Evolutionary conservation across 23 tunicate species (phyloP), one percentile per base, ranked within the genome.

Genomic region (Styela plicata): DNA sequence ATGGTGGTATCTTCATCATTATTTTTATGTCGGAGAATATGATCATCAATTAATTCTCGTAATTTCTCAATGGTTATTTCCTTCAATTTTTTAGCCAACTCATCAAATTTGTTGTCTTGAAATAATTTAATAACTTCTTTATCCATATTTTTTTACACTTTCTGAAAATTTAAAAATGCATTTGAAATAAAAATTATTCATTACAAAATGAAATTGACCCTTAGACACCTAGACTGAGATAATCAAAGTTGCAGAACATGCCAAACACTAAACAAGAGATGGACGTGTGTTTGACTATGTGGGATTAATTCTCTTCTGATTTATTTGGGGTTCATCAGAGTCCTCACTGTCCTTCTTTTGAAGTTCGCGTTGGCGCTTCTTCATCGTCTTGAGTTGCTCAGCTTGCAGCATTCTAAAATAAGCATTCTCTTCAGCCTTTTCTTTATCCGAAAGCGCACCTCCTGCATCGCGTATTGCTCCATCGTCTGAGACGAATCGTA

Each of bases 371-470:
- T 93, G 98, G 31, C 88, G 98, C 69, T 84, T 31, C 52, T 85
- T 80, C 76, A 93, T 63, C 2, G 93, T 89, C 63, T 88, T 88
- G 80, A 86, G 87, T 52, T 93, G 98, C 82, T 93, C 87, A 17
- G 31, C 44, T 70, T 93, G 94, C 36, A 93, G 64, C 1, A 36
- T 44, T 21, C 98, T 83, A n/a, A 93, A 70, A 82, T 93, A 93
- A 81, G 83, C 87, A 68, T 74, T 87, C 73, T 91, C 97, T 35
- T 91, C 97, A 0, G 97, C 97, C 52, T 86, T 89, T 7, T 89
- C 97, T 63, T 91, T 91, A 64, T 91, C 89, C 24, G 97, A 87
- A 31, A 91, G 90, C 62, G 70, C 85, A 27, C 97, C 97, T 1
- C 97, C 97, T 64, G 89, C 97, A 2, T 91, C 73, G 17, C 70